Evolutionary conservation across 2,113 vertebrate genomes (phyloP).

Genomic region (Murina feae): DNA sequence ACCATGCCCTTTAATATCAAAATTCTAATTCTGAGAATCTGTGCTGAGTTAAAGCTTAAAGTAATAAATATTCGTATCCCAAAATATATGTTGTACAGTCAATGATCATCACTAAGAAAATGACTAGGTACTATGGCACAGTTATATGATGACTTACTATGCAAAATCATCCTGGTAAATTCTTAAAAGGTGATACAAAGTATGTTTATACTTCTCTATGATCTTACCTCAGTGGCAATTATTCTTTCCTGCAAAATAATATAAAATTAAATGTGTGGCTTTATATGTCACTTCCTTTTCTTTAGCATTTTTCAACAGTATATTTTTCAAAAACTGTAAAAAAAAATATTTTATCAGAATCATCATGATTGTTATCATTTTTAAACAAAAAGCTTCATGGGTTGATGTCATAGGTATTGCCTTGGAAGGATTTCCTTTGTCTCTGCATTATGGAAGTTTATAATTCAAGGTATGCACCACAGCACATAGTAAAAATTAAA

Average conservation of each 20-base stretch:
- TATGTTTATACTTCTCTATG: not conserved
- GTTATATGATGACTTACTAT: not conserved
- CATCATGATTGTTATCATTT: not conserved
- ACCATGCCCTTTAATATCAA: slow-evolving; percentile 12
- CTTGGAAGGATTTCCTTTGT: not conserved
- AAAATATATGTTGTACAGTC: not conserved
- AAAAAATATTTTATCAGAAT: not conserved
- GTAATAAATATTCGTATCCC: not conserved
- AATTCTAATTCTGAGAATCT: slow-evolving; percentile 22
- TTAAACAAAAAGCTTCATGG: not conserved
- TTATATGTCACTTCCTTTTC: not conserved
- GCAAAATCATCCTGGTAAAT: not conserved
- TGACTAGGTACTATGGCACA: not conserved
- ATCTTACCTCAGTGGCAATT: not conserved
- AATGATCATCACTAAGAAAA: not conserved
- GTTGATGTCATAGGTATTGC: not conserved
- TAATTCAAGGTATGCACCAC: not conserved
- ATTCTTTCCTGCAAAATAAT: not conserved
- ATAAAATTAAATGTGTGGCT: not conserved
- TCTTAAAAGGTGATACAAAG: not conserved
- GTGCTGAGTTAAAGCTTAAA: not conserved
- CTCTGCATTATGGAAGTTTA: not conserved
- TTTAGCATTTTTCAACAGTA: not conserved
- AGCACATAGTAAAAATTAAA: not conserved
- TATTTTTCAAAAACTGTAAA: not conserved